Percentiles rank a stretch among this genome's conserved stretches.
Conservation (phyloP, 2,888 invertebrate species). For the Hirtodrosophila duncani region DNA sequence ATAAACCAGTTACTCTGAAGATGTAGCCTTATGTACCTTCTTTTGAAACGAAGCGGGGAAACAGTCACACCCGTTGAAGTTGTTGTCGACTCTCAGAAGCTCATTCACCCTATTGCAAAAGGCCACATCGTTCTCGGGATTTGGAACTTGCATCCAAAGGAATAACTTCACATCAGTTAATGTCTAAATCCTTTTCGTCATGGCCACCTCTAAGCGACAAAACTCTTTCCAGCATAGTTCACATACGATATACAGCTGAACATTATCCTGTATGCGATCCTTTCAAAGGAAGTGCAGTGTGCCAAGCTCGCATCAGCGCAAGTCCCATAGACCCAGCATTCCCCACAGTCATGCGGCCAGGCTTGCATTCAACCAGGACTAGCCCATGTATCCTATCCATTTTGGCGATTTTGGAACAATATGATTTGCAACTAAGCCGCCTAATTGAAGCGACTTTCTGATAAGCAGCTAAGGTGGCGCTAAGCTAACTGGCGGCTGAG, state of each 20-base stretch:
- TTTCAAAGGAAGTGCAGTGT: constrained; percentile 99
- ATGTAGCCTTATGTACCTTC: too few species aligned
- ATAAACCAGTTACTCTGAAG: too few species aligned
- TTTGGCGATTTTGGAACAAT: too few species aligned
- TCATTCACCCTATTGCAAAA: constrained; percentile 94
- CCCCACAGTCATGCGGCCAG: constrained; percentile 93
- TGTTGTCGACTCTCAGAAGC: constrained; percentile 87
- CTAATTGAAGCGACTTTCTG: too few species aligned
- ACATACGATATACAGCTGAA: constrained; percentile 96
- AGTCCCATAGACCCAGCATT: constrained; percentile 96
- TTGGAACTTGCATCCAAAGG: constrained; percentile 99
- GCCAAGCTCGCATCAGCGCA: constrained; percentile 94
- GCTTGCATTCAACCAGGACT: constrained; percentile 94
- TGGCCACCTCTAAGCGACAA: constrained; percentile 93
- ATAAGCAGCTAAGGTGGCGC: too few species aligned
- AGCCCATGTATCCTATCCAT: constrained; percentile 2
- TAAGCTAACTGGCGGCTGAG: too few species aligned
- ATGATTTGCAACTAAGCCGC: too few species aligned
- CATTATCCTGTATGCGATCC: constrained; percentile 90
- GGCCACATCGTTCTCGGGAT: constrained; percentile 95
- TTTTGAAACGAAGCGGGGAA: too few species aligned
- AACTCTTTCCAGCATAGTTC: constrained; percentile 99
- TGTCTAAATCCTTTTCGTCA: constrained; percentile 96
- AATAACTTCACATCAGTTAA: too few species aligned
- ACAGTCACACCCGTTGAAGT: too few species aligned